Conservation (phyloP, 1,140 invertebrate genomes). For the Alviniconcha marisindica region DNA sequence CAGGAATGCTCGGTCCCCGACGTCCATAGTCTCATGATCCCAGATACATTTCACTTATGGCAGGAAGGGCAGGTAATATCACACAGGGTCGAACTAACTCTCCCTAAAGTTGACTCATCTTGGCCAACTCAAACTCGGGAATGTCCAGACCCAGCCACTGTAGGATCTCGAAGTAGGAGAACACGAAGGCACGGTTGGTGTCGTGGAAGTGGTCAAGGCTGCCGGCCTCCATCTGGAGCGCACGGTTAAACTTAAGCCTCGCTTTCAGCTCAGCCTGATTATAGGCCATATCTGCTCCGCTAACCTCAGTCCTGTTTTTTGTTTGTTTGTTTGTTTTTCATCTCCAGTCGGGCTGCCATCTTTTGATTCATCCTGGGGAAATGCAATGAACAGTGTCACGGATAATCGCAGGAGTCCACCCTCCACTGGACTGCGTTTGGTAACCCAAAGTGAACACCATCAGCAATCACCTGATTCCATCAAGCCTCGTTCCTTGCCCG, state of each 20-base stretch:
- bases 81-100: no score
- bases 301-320: no score
- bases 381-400: not conserved
- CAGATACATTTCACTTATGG: no score
- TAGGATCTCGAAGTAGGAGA: conserved; percentile 75
- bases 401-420: no score
- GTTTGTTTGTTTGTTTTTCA: no score
- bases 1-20: no score
- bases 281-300: conserved; percentile 73
- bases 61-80: no score
- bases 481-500: no score
- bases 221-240: conserved; percentile 68
- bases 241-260: conserved; percentile 69
- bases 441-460: no score
- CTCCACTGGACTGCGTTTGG: no score
- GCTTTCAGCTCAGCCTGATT: conserved; percentile 71
- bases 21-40: no score
- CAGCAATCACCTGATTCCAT: no score
- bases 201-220: conserved; percentile 71
- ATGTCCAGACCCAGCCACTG: conserved; percentile 74
- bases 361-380: conserved; percentile 62
- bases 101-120: conserved; percentile 33
- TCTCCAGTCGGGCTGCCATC: conserved; percentile 62
- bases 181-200: conserved; percentile 74
- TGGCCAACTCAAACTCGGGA: conserved; percentile 70